phyloP scores from a whole-genome alignment of 1,140 invertebrate genomes.

The Paracyclopina nana region DNA sequence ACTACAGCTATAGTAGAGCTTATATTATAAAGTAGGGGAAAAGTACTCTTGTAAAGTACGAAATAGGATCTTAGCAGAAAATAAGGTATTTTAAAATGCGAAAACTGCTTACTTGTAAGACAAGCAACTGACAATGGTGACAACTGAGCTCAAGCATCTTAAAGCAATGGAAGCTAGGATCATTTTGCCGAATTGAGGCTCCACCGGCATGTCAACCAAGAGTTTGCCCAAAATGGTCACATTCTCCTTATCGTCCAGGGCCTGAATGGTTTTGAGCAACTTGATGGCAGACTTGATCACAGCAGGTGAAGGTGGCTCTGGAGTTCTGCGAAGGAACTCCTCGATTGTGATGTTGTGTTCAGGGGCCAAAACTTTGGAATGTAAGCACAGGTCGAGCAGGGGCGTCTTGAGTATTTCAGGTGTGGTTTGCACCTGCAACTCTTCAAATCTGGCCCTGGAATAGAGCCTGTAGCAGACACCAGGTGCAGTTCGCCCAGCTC shows the following conservation, averaged over 20 bases:
- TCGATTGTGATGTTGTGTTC: conserved; percentile 51
- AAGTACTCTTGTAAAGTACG: too few relatives aligned
- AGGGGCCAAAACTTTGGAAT: too few relatives aligned
- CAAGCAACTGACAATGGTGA: too few relatives aligned
- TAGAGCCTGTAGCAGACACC: conserved; percentile 59
- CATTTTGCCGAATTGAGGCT: conserved; percentile 77
- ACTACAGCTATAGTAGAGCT: too few relatives aligned
- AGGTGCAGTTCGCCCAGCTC: conserved; percentile 52
- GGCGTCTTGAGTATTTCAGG: conserved; percentile 54
- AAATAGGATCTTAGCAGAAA: too few relatives aligned
- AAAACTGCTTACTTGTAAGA: too few relatives aligned
- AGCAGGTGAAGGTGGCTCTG: conserved; percentile 47
- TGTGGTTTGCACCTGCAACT: conserved; percentile 38
- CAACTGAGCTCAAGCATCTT: conserved; percentile 78
- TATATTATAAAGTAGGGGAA: too few relatives aligned
- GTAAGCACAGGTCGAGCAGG: too few relatives aligned
- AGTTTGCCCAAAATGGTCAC: conserved; percentile 69
- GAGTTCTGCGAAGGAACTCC: conserved; percentile 54
- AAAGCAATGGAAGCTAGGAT: conserved; percentile 70
- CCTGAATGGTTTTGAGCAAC: conserved; percentile 46
- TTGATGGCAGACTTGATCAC: conserved; percentile 15
- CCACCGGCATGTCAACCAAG: conserved; percentile 67
- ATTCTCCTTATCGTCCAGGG: conserved; percentile 55
- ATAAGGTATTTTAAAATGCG: too few relatives aligned
- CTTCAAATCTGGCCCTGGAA: conserved; percentile 35